Evolutionary conservation across 2,888 invertebrate genomes (phyloP).

Genomic region (Sialis fuliginosa): DNA sequence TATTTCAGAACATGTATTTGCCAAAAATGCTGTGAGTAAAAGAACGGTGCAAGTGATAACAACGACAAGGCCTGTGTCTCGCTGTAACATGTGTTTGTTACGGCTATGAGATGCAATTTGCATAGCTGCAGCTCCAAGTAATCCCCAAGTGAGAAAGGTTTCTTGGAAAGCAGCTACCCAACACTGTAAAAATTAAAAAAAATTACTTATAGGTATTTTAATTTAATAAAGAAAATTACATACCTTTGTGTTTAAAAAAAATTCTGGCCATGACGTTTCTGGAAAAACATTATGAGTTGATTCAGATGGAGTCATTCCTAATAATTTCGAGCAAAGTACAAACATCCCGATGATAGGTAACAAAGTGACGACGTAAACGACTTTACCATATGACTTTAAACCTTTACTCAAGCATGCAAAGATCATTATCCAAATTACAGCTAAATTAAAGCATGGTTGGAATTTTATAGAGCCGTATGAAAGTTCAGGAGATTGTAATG

Average conservation of each 20-base stretch:
- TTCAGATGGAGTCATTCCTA: constrained; percentile 52
- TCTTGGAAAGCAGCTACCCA: constrained; percentile 85
- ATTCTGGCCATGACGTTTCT: constrained; percentile 67
- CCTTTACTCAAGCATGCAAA: constrained; percentile 80
- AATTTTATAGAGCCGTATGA: constrained; percentile 52
- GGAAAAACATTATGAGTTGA: constrained; percentile 53
- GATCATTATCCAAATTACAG: constrained; percentile 79
- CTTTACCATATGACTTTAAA: constrained; percentile 66
- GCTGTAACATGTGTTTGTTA: constrained; percentile 40
- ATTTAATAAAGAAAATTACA: constrained; percentile 7
- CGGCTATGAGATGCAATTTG: constrained; percentile 62
- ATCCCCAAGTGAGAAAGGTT: constrained; percentile 75
- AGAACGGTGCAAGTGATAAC: constrained; percentile 58
- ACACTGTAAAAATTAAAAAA: constrained; percentile 35
- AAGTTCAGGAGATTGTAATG: constrained; percentile 14
- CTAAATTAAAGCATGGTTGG: constrained; percentile 78
- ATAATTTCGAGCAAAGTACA: constrained; percentile 53
- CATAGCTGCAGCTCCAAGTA: constrained; percentile 64
- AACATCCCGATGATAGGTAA: constrained; percentile 61
- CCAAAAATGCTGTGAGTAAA: constrained; percentile 58
- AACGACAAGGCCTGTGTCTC: constrained; percentile 49
- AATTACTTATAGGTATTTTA: not conserved
- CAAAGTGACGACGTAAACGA: constrained; percentile 60
- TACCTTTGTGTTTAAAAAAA: constrained; percentile 67
- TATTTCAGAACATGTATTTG: constrained; percentile 67